Conservation (phyloP, 2,113 vertebrate genomes). For the Antidorcas marsupialis region DNA sequence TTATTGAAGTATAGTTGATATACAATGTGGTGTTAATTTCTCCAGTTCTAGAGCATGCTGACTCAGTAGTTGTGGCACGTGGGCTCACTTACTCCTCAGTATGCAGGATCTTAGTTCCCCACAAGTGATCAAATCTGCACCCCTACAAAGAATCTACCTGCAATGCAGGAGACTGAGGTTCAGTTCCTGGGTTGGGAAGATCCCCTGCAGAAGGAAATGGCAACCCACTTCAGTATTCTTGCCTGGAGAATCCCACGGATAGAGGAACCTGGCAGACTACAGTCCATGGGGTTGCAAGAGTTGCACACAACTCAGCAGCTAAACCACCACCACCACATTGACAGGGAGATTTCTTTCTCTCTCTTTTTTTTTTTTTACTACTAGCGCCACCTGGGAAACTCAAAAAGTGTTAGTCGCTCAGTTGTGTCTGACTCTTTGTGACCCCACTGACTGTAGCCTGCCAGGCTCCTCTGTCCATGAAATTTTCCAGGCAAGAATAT, state of each 20-base stretch:
- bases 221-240: neutral
- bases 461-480: neutral
- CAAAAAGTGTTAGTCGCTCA: neutral
- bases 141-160: neutral
- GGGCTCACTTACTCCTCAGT: neutral
- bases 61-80: neutral
- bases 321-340: neutral
- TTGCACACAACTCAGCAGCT: neutral
- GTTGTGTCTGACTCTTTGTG: neutral
- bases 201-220: neutral
- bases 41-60: neutral
- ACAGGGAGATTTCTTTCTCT: rapidly evolving
- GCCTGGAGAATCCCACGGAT: neutral
- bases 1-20: neutral
- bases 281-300: neutral
- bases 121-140: neutral
- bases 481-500: neutral
- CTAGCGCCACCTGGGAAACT: neutral
- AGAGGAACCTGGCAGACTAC: neutral
- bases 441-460: neutral
- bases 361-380: neutral
- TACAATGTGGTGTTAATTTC: neutral
- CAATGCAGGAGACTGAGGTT: neutral
- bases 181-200: neutral
- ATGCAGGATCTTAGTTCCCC: neutral